phyloP scores from a whole-genome alignment of 2,113 vertebrate genomes.

The Gallinago undulata region DNA sequence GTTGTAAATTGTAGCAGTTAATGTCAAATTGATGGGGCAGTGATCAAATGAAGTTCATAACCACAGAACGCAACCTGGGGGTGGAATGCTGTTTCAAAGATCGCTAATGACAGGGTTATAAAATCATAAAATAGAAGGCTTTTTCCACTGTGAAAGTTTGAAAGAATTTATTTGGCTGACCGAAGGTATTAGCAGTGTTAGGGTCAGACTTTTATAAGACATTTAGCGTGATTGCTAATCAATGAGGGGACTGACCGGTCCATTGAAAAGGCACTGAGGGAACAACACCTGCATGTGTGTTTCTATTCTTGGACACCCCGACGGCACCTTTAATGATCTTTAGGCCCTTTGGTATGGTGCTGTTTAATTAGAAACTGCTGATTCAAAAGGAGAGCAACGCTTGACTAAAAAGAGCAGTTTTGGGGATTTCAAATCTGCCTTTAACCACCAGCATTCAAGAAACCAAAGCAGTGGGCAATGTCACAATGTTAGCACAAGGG shows the following conservation, averaged over 20 bases:
- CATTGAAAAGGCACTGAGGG: background rate
- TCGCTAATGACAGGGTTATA: conserved; percentile 74
- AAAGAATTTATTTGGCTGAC: conserved; percentile 61
- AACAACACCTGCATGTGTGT: conserved; percentile 44
- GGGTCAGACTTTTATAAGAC: conserved; percentile 39
- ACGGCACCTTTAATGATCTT: conserved; percentile 6
- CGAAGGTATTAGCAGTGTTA: conserved; percentile 21
- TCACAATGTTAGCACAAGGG: background rate
- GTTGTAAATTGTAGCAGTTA: conserved; percentile 75
- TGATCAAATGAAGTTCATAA: conserved; percentile 76
- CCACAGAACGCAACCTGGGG: conserved; percentile 70
- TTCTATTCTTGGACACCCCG: background rate
- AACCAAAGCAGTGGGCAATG: background rate
- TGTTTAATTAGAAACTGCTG: conserved; percentile 46
- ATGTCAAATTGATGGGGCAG: conserved; percentile 67
- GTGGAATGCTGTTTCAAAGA: conserved; percentile 69
- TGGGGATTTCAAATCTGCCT: background rate
- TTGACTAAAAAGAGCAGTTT: background rate
- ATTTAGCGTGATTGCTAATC: conserved; percentile 11
- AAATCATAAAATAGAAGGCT: conserved; percentile 66
- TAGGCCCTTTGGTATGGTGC: background rate
- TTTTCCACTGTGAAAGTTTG: conserved; percentile 46
- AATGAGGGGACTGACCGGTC: background rate
- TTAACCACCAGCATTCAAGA: background rate
- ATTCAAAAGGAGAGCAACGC: background rate